Conservation (phyloP, 2,888 invertebrate species). For the Steinernema hermaphroditum region DNA sequence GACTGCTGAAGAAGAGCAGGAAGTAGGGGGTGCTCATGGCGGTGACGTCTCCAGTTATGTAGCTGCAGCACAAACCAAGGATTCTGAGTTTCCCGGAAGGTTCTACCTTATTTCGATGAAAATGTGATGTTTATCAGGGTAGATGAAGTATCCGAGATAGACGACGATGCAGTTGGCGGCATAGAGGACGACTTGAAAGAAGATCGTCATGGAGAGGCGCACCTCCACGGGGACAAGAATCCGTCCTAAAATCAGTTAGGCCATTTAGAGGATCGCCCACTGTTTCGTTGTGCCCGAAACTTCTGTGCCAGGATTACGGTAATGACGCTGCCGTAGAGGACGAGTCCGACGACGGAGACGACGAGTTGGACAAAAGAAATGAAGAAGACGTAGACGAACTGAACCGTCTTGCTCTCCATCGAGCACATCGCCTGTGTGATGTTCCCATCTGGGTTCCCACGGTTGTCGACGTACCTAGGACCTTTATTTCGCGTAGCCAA, state of each 20-base stretch:
- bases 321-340: not conserved
- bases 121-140: not conserved
- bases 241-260: not conserved
- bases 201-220: conserved; percentile 5
- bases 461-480: conserved; percentile 13
- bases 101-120: conserved; percentile 3
- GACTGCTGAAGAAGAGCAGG: conserved; percentile 17
- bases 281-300: not conserved
- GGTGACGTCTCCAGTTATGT: not conserved
- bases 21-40: conserved; percentile 18
- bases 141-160: not conserved
- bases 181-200: conserved; percentile 6
- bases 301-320: not conserved
- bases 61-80: not conserved
- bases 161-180: not conserved
- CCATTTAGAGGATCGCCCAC: not conserved
- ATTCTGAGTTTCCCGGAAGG: not conserved
- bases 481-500: not conserved
- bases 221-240: not conserved
- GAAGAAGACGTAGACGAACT: not conserved
- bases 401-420: not conserved
- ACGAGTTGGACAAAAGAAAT: not conserved
- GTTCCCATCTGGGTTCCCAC: not conserved
- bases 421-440: not conserved
- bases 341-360: not conserved